Conservation (phyloP, 2,888 invertebrate species). For the Pristionchus arcanus region DNA sequence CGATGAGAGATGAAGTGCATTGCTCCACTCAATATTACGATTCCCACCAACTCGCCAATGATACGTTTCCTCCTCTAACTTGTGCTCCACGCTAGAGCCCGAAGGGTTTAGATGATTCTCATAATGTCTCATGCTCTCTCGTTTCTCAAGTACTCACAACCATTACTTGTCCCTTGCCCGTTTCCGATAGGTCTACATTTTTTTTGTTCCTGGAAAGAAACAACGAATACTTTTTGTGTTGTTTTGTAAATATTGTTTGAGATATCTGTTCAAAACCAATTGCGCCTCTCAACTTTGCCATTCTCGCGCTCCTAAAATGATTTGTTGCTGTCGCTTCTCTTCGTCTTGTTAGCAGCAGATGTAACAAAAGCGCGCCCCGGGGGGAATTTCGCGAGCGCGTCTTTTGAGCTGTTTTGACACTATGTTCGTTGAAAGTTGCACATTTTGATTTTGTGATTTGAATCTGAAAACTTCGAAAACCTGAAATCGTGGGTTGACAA, state of each 20-base stretch:
- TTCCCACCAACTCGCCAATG: neutral
- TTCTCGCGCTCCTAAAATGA: conserved; percentile 21
- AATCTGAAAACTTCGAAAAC: too few relatives aligned
- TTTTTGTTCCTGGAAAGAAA: neutral
- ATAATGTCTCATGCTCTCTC: neutral
- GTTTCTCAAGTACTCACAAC: neutral
- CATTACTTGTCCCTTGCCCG: neutral
- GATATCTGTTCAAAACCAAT: neutral
- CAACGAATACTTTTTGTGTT: neutral
- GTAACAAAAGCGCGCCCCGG: conserved; percentile 5
- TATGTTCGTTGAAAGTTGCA: neutral
- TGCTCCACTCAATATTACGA: too few relatives aligned
- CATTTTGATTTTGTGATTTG: neutral
- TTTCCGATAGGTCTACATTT: neutral
- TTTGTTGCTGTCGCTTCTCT: neutral
- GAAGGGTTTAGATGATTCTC: too few relatives aligned
- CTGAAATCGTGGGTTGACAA: neutral
- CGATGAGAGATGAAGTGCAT: neutral
- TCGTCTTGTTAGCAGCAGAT: neutral
- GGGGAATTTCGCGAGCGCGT: neutral
- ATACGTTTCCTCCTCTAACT: neutral
- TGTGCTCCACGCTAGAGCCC: too few relatives aligned
- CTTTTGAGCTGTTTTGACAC: conserved; percentile 8
- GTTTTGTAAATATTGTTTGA: neutral
- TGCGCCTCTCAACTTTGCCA: neutral